These are phyloP conservation scores for Pogonomyrmex californicus DNA, from an alignment of 1,140 invertebrate species.

Conservation along the genomic window DNA sequence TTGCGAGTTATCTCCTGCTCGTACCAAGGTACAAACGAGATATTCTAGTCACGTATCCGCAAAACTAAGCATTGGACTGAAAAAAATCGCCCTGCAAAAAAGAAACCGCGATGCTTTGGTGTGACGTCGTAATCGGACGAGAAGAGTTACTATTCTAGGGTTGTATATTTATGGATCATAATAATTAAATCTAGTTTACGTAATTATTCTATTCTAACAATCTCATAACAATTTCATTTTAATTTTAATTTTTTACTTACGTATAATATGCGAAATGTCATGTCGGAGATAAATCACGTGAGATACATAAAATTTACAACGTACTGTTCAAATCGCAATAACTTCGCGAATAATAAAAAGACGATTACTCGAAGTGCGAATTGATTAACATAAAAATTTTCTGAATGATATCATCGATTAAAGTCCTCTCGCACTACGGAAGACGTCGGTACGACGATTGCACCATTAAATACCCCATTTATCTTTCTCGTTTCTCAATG, in stretches of 20 bases:
- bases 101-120: neutral
- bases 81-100: slow-evolving; percentile 17
- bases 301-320: neutral
- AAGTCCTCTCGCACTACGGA: slow-evolving; percentile 18
- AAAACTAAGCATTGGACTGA: slow-evolving; percentile 18
- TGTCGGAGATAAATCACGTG: neutral
- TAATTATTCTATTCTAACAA: neutral
- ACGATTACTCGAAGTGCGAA: slow-evolving; percentile 8
- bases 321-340: neutral
- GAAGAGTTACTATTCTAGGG: neutral
- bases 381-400: slow-evolving; percentile 24
- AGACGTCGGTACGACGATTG: slow-evolving; percentile 47
- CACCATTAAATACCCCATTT: slow-evolving; percentile 55
- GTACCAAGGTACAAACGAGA: neutral
- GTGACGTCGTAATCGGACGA: neutral
- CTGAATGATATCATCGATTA: slow-evolving; percentile 43
- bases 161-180: neutral
- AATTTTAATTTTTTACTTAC: neutral
- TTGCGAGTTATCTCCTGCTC: slow-evolving; percentile 27
- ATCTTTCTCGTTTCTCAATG: slow-evolving; percentile 55
- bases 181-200: neutral
- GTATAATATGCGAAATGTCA: neutral
- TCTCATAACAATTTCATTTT: neutral
- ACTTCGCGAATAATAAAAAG: neutral
- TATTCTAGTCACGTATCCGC: slow-evolving; percentile 72